Evolutionary conservation across 2,113 vertebrate species (phyloP).

Genomic region (Prunella himalayana): DNA sequence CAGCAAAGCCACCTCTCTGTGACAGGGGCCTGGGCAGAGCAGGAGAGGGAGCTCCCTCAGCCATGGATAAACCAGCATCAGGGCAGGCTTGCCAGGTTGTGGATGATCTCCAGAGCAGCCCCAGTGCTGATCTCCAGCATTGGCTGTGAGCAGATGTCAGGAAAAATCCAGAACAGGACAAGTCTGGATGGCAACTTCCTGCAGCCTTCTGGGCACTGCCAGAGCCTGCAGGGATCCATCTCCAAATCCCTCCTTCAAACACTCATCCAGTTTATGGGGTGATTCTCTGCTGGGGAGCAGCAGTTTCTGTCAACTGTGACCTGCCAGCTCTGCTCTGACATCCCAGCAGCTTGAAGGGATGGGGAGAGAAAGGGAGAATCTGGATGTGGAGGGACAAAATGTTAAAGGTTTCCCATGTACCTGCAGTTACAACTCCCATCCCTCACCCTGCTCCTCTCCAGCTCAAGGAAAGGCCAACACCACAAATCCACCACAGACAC

Average conservation of each 20-base stretch:
- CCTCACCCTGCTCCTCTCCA: not conserved
- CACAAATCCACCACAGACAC: not conserved
- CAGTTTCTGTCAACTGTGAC: not conserved
- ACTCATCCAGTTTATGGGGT: not conserved
- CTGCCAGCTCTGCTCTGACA: not conserved
- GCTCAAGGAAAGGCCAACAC: not conserved
- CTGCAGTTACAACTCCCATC: rapidly evolving
- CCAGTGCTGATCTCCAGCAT: not conserved
- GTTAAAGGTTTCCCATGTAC: no score
- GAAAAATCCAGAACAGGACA: not conserved
- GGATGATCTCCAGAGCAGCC: not conserved
- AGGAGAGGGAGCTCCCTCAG: not conserved
- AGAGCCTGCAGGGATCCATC: not conserved
- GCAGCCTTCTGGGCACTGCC: not conserved
- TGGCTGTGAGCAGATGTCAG: not conserved
- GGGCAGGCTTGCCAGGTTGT: not conserved
- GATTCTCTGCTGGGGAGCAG: not conserved
- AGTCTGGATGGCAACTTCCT: not conserved
- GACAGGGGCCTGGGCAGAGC: rapidly evolving
- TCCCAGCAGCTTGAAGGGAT: not conserved
- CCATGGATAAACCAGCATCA: not conserved
- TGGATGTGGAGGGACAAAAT: not conserved
- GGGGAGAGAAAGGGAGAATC: not conserved
- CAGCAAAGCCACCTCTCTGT: not conserved
- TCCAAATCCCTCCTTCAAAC: not conserved